A percentile compares a stretch with the other conserved stretches of the same genome.
These are phyloP conservation scores for Thysanoteuthis rhombus DNA, from an alignment of 2,888 invertebrate species.

Conservation along the genomic window DNA sequence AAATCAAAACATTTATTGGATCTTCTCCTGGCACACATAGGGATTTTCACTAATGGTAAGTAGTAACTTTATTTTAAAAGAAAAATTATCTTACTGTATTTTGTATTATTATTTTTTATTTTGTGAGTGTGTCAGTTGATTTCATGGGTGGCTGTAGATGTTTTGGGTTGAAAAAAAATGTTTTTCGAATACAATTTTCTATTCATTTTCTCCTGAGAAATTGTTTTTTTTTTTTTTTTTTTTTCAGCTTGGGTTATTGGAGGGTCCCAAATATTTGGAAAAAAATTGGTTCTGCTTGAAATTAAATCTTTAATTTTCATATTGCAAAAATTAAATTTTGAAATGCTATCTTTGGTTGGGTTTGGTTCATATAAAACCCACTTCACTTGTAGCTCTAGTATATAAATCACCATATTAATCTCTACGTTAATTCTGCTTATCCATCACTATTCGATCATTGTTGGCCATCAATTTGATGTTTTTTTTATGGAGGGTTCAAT, in stretches of 20 bases:
- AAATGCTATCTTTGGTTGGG: no score
- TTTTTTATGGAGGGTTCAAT: background rate
- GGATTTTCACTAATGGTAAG: conserved; percentile 87
- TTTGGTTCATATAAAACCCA: no score
- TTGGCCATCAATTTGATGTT: background rate
- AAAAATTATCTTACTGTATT: background rate
- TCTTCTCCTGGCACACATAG: conserved; percentile 91
- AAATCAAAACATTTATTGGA: conserved; percentile 88
- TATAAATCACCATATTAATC: no score
- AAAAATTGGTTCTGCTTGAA: no score
- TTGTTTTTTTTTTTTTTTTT: background rate
- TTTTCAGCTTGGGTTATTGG: no score
- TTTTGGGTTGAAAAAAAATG: background rate
- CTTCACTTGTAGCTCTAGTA: no score
- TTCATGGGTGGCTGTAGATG: background rate
- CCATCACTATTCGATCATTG: background rate
- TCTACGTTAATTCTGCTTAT: background rate
- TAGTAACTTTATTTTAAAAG: conserved; percentile 24
- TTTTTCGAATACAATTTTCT: background rate
- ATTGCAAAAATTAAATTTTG: no score
- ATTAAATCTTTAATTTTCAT: no score
- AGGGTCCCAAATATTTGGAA: no score
- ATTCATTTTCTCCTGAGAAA: background rate
- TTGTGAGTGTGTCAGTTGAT: background rate
- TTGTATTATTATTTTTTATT: background rate